Conservation (phyloP, 2,113 vertebrate genomes). For the Ciconia boyciana region DNA sequence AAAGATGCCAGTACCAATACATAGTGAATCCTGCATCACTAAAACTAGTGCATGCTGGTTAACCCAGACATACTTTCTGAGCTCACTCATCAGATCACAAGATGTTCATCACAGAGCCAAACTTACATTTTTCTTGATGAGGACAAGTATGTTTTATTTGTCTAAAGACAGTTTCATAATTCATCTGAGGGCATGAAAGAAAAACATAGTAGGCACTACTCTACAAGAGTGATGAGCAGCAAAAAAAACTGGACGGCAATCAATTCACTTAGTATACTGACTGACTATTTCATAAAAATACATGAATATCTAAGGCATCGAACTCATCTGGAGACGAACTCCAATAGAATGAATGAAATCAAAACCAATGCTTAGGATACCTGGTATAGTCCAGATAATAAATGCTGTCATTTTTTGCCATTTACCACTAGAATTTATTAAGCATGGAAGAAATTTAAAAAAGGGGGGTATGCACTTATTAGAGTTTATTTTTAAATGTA, state of each 20-base stretch:
- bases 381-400: background rate
- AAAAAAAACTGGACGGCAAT: background rate
- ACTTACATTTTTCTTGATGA: constrained; percentile 14
- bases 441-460: background rate
- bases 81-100: constrained; percentile 72
- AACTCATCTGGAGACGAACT: background rate
- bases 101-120: constrained; percentile 1
- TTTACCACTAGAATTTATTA: background rate
- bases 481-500: background rate
- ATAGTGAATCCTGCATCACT: constrained; percentile 45
- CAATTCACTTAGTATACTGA: background rate
- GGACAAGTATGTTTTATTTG: background rate
- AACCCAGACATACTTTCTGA: constrained; percentile 74
- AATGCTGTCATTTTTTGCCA: background rate
- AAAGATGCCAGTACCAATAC: constrained; percentile 60
- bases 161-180: background rate
- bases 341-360: background rate
- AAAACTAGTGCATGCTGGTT: constrained; percentile 62
- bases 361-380: background rate
- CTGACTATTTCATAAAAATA: background rate
- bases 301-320: background rate
- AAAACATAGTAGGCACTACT: background rate
- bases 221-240: background rate
- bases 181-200: background rate
- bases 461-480: background rate